phyloP scores from a whole-genome alignment of 35 echinoderm and acorn worm species.

The Chiridota heheva region DNA sequence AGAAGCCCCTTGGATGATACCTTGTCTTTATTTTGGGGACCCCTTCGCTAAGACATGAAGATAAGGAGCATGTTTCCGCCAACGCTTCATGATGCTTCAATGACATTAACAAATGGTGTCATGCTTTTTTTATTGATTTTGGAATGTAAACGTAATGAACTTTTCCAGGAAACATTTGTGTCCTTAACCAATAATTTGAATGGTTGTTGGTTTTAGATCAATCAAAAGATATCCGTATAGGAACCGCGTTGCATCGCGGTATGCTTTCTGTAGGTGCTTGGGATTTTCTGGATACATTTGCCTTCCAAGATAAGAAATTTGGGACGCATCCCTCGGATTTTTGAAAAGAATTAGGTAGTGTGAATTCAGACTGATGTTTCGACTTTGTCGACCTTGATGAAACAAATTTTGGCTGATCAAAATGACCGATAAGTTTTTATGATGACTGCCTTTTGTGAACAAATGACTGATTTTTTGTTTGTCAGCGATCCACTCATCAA shows the following conservation, averaged over 20 bases:
- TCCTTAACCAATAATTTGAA: not conserved
- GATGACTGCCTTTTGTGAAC: not conserved
- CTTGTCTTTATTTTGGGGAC: not conserved
- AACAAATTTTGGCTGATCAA: too few relatives aligned
- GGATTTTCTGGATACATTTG: too few relatives aligned
- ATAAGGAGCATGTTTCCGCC: too few relatives aligned
- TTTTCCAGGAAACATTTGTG: not conserved
- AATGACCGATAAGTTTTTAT: too few relatives aligned
- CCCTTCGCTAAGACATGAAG: not conserved
- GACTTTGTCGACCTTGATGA: too few relatives aligned
- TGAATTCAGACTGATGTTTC: too few relatives aligned
- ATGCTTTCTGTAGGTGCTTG: not conserved
- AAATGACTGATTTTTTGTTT: not conserved
- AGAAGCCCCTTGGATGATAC: not conserved
- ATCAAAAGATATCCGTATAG: not conserved
- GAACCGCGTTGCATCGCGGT: not conserved
- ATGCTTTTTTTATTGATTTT: not conserved
- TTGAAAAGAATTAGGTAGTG: too few relatives aligned
- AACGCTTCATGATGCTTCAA: too few relatives aligned
- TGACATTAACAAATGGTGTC: too few relatives aligned
- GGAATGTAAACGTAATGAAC: not conserved
- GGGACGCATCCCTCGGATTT: too few relatives aligned
- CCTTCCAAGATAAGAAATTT: too few relatives aligned
- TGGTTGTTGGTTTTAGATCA: not conserved
- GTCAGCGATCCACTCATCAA: not conserved